Evolutionary conservation across 2,888 invertebrate species (phyloP), one percentile per base, ranked within the genome.

Genomic region (Lutraria lutraria): DNA sequence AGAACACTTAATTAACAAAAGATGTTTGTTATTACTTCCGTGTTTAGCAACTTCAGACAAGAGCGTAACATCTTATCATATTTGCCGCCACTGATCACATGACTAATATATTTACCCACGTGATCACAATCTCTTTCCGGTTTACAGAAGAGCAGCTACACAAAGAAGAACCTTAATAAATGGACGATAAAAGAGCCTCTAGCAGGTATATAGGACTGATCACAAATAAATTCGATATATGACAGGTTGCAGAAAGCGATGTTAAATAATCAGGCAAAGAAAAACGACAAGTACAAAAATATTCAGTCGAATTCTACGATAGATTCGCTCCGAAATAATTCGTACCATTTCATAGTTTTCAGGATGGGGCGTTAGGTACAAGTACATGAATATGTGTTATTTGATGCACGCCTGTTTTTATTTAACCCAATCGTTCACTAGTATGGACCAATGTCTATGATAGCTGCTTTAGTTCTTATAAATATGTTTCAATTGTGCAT

Each of bases 141-240:
- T 60, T 60, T 21, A 52, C 79, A 56, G 81, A 29, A 80, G 53
- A 83, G 63, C 68, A 68, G 87, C 82, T 89, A 87, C 89, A 89
- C 89, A 89, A 87, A 85, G 85, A 87, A 81, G 68, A 83, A 56
- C n/a, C 68, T 79, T 68, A 34, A 79, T 80, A 79, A 90, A 95
- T 95, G 95, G 95, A 95, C 60, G 95, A 95, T 88, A 95, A 94
- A 93, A 88, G 95, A 83, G 90, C 93, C 34, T 94, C 95, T 54
- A 93, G 94, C 91, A 95, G 95, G 95, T 95, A 94, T 88, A 79
- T 52, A 8, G 84, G 31, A 52, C n/a, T 19, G 21, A 21, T 53
- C 12, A 31, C n/a, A n/a, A 25, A 53, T 13, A 53, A 53, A 81
- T 21, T 43, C 13, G 81, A 25, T 53, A 2, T 15, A n/a, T 52